Evolutionary conservation across 2,888 invertebrate genomes (phyloP), one percentile per base, ranked within the genome.

Genomic region (Chirona hameri): DNA sequence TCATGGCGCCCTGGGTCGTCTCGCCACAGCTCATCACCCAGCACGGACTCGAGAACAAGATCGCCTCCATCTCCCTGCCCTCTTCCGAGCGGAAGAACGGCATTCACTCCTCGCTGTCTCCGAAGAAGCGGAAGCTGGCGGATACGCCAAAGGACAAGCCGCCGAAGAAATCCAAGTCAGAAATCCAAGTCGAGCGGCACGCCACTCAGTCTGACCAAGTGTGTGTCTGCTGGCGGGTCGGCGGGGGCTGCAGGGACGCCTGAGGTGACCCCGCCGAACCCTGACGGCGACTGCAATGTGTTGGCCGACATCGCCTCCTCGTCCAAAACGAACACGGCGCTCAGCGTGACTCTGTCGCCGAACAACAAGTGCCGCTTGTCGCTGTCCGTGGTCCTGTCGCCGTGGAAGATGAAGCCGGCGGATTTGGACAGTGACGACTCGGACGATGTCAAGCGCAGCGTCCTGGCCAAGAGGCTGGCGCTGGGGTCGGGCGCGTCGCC

Each of bases 401-500:
- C 46, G 2, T 1, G n/a, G 18, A 79, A 48, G 79, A 1, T 18
- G n/a, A 10, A 21, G 79, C 46, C 46, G 48, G n/a, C 84, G 69
- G 83, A 85, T 29, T 83, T 83, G 15, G 84, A 83, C 27, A 84
- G 84, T 57, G 84, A 85, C 80, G 85, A 83, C 9, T 83, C 90
- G 86, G 90, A 91, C 82, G 90, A 90, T 85, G 94, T 93, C 86
- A 93, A 94, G 83, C 90, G 98, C 86, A 93, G 94, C 86, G 93
- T 93, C 87, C 97, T 98, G 90, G 95, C 95, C 86, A 93, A 93
- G 86, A 86, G 86, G 79, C 91, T 98, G 86, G 89, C 97, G 76
- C 92, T 92, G 86, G 92, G 92, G 86, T 89, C 95, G 86, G 95
- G 96, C 81, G 92, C 93, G 85, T 93, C 95, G 87, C 95, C 96